A percentile compares a stretch with the other conserved stretches of the same genome.
These are phyloP conservation scores for Athalia circularis DNA, from an alignment of 2,888 invertebrate species.

Conservation along the genomic window DNA sequence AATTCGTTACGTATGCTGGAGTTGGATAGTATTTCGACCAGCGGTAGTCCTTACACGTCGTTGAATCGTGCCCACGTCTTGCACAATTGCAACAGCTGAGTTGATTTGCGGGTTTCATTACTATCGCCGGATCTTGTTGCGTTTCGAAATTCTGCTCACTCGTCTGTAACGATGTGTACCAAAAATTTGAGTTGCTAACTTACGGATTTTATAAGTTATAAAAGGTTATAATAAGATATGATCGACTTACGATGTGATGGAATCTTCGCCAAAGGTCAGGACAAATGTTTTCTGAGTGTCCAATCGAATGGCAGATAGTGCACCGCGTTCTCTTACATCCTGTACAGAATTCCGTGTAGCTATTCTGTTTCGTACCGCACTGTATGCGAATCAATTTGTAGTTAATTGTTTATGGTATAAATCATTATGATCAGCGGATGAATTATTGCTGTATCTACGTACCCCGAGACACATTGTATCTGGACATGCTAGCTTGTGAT, in stretches of 20 bases:
- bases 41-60: constrained; percentile 62
- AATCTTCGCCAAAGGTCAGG: constrained; percentile 87
- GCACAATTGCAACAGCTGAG: constrained; percentile 75
- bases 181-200: neutral
- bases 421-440: constrained; percentile 1
- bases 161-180: constrained; percentile 58
- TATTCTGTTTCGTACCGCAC: constrained; percentile 78
- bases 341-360: constrained; percentile 75
- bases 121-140: constrained; percentile 56
- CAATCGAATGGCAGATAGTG: constrained; percentile 79
- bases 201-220: neutral
- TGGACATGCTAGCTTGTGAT: constrained; percentile 82
- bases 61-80: constrained; percentile 70
- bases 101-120: constrained; percentile 67
- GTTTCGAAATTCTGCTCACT: constrained; percentile 63
- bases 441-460: constrained; percentile 60
- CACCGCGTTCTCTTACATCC: constrained; percentile 76
- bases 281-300: constrained; percentile 80
- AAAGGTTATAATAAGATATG: neutral
- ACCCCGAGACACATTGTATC: constrained; percentile 83
- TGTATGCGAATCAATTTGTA: constrained; percentile 63
- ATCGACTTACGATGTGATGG: constrained; percentile 79
- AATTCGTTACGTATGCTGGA: constrained; percentile 63
- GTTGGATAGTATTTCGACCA: constrained; percentile 68
- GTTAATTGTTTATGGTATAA: constrained; percentile 20